phyloP scores from a whole-genome alignment of 2,888 invertebrate species.

The Diogma glabrata region DNA sequence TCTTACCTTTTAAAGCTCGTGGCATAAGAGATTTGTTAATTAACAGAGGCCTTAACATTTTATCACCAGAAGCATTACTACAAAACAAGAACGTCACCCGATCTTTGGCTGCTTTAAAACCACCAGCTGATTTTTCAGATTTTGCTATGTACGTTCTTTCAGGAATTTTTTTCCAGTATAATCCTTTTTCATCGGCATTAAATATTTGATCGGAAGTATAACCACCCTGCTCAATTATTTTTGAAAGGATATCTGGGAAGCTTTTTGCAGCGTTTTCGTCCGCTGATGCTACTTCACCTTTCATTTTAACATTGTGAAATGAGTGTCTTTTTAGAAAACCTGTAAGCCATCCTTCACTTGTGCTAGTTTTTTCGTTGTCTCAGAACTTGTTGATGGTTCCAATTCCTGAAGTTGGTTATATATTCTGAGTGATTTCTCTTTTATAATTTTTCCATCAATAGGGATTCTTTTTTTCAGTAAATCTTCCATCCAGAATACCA shows the following conservation, averaged over 20 bases:
- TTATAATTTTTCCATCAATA: not conserved
- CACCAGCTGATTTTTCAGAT: not conserved
- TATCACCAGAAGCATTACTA: not conserved
- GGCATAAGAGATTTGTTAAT: too few relatives aligned
- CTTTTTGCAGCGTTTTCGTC: not conserved
- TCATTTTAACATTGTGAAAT: not conserved
- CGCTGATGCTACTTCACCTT: not conserved
- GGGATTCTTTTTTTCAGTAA: not conserved
- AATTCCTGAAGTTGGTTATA: not conserved
- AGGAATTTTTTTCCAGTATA: not conserved
- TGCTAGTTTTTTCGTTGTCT: not conserved
- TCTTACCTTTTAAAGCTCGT: too few relatives aligned
- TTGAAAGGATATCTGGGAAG: not conserved
- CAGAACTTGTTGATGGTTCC: not conserved
- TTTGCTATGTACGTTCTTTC: too few relatives aligned
- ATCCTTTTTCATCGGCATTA: not conserved
- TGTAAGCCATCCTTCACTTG: not conserved
- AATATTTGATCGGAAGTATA: too few relatives aligned
- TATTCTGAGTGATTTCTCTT: not conserved
- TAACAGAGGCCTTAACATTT: too few relatives aligned
- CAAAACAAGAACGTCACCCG: not conserved
- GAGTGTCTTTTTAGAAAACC: not conserved
- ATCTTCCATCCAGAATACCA: not conserved
- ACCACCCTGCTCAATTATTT: not conserved
- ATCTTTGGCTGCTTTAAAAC: not conserved